phyloP scores from a whole-genome alignment of 2,113 vertebrate genomes.

The Oophaga pumilio region DNA sequence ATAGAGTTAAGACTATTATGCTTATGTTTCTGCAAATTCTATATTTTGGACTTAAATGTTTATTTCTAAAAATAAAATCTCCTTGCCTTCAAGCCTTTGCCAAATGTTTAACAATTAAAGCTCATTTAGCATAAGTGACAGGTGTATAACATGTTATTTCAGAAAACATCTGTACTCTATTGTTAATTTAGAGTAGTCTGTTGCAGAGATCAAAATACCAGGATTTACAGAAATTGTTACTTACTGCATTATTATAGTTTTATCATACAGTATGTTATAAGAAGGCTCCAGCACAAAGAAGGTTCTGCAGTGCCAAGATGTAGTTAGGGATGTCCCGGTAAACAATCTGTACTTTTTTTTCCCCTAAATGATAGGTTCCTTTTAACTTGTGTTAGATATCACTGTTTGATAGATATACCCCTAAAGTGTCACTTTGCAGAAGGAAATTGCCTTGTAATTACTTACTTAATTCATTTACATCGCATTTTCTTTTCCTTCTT shows the following conservation, averaged over 20 bases:
- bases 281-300: background rate
- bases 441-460: slow-evolving; percentile 54
- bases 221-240: background rate
- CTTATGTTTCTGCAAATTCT: background rate
- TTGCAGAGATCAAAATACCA: background rate
- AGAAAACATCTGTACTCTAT: background rate
- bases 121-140: background rate
- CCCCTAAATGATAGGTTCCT: slow-evolving; percentile 26
- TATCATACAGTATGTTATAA: slow-evolving; percentile 7
- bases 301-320: background rate
- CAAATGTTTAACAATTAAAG: slow-evolving; percentile 5
- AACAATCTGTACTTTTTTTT: slow-evolving; percentile 9
- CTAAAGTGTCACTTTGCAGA: slow-evolving; percentile 49
- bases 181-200: background rate
- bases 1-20: background rate
- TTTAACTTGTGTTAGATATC: slow-evolving; percentile 38
- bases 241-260: background rate
- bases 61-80: slow-evolving; percentile 2
- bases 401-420: slow-evolving; percentile 26
- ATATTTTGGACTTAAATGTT: background rate
- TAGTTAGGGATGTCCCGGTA: slow-evolving; percentile 20
- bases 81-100: background rate
- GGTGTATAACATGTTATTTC: background rate
- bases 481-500: slow-evolving; percentile 18
- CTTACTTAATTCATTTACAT: slow-evolving; percentile 47